These are phyloP conservation scores for Poeciliopsis turneri DNA, from an alignment of 2,797 vertebrate genomes.

Conservation along the genomic window DNA sequence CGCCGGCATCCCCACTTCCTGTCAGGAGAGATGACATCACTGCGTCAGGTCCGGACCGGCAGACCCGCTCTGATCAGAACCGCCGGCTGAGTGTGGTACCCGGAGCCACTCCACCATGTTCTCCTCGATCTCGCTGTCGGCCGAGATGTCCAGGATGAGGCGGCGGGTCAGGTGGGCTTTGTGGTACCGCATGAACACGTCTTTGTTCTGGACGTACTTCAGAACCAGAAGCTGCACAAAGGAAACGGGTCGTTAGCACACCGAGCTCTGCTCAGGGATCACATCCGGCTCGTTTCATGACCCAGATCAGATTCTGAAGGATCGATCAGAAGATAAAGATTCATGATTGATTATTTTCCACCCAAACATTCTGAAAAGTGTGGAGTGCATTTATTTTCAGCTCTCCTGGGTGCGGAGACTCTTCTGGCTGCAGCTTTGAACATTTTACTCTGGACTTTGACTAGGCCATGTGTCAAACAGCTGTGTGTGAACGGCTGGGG, in stretches of 20 bases:
- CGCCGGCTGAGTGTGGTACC: constrained; percentile 73
- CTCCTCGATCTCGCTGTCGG: constrained; percentile 98
- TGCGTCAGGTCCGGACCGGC: neutral
- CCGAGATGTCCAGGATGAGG: constrained; percentile 97
- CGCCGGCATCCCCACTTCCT: constrained; percentile 99
- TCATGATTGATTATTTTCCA: neutral
- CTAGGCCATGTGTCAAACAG: neutral
- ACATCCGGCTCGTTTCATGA: neutral
- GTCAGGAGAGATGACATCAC: constrained; percentile 32
- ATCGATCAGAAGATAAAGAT: too few relatives aligned
- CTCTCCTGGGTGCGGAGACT: neutral
- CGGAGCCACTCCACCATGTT: constrained; percentile 99
- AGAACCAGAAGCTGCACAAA: constrained; percentile 90
- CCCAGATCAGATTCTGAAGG: neutral
- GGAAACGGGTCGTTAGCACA: neutral
- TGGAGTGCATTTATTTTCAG: neutral
- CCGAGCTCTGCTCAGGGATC: neutral
- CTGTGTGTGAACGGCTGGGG: neutral
- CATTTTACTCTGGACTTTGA: neutral
- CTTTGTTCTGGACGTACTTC: constrained; percentile 99
- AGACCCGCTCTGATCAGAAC: neutral
- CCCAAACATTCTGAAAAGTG: neutral
- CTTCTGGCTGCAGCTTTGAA: neutral
- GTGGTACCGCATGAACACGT: constrained; percentile 99
- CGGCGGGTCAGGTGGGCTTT: constrained; percentile 97